Conservation (phyloP, 2,113 vertebrate species). For the Boulengeromyrus knoepffleri region DNA sequence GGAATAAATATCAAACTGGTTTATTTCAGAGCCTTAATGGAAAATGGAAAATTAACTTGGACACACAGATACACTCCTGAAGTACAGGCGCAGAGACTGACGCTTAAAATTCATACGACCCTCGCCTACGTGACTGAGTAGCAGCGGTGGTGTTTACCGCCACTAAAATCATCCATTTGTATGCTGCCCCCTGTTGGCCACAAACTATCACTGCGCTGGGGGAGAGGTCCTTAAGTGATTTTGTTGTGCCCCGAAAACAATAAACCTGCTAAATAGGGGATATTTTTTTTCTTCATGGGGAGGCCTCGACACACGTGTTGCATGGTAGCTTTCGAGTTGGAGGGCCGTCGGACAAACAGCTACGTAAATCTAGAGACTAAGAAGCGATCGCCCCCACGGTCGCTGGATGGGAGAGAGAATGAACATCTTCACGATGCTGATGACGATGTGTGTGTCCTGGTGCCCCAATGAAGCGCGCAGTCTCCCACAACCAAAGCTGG, state of each 20-base stretch:
- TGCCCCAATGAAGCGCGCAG: not conserved
- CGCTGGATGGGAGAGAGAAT: not conserved
- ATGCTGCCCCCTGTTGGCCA: not conserved
- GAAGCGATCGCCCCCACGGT: not conserved
- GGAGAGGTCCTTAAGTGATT: not conserved
- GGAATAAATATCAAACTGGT: not conserved
- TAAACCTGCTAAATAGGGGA: not conserved
- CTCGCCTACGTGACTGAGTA: not conserved
- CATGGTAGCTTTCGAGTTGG: not conserved
- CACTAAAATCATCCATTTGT: not conserved
- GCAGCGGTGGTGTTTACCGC: not conserved
- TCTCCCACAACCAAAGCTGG: not conserved
- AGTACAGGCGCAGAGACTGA: not conserved
- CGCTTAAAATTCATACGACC: not conserved
- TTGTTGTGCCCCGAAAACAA: not conserved
- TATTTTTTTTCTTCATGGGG: not conserved
- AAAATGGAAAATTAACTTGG: not conserved
- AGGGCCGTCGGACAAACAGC: not conserved
- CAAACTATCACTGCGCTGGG: not conserved
- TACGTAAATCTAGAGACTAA: not conserved
- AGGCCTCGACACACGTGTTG: not conserved
- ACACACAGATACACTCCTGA: not conserved
- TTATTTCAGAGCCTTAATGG: not conserved
- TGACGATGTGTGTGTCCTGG: not conserved
- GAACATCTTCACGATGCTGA: not conserved